Base-by-base conservation (phyloP, 2,888 invertebrate genomes). In the Conistra vaccinii region DNA sequence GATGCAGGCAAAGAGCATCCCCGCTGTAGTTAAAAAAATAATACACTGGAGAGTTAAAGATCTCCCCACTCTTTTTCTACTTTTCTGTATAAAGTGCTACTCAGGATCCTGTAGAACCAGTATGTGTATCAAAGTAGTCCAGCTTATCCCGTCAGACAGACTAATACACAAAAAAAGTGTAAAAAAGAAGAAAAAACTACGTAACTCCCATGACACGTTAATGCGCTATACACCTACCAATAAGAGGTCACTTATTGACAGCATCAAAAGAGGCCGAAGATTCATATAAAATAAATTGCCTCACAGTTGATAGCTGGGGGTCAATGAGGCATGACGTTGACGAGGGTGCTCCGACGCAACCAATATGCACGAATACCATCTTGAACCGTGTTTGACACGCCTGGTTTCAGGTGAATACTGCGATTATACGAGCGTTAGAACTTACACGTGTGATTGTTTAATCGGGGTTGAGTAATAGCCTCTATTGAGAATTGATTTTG, bases 261-360 rank as follows among this genome's bases (percentile, higher is more conserved):
- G 93, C 92, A 88, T 92, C 93, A 93, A 92, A 91, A 91, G 91
- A 91, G 89, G 89, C 92, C 90, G 92, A 93, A 93, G 94, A 95
- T 95, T 95, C 95, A 94, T 95, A 95, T 94, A 94, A 94, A 95
- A 95, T 95, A 95, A 95, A 96, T 96, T 94, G 94, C 91, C 92
- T 93, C 92, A 89, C 92, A 94, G 94, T 94, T 94, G 95, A 95
- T 95, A 94, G 93, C 93, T 87, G 90, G 90, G 92, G 93, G 95
- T 96, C 96, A 96, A 96, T 96, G 95, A 95, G 94, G 91, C 94
- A 91, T 93, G 95, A 95, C 96, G 87, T 95, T 96, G 96, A 96
- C 95, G 94, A 95, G 96, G 96, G 96, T 96, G 62, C 83, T 86
- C 63, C 70, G 73, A 83, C 85, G 77, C 82, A 75, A 70, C 81